These are phyloP conservation scores for Holacanthella duospinosa DNA, from an alignment of 2,888 invertebrate species.

Conservation along the genomic window DNA sequence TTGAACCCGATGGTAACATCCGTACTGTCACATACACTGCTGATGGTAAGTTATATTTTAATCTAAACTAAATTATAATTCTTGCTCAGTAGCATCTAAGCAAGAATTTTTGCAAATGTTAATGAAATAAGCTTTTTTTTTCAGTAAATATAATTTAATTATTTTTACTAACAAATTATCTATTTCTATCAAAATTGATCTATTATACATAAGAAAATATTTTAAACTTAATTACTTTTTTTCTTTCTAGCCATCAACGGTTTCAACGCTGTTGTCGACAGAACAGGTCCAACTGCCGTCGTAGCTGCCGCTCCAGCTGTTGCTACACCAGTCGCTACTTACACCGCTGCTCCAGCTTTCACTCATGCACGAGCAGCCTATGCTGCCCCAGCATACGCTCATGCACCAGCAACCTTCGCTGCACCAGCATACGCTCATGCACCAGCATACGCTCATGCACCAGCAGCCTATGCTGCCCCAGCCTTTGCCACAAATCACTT, in stretches of 20 bases:
- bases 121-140: no score
- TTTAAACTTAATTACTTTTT: not conserved
- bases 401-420: not conserved
- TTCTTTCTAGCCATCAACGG: not conserved
- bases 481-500: not conserved
- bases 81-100: no score
- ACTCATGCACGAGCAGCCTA: no score
- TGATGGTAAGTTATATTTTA: no score
- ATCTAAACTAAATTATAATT: no score
- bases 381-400: not conserved
- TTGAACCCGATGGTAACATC: constrained; percentile 2
- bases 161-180: not conserved
- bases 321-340: not conserved
- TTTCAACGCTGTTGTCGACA: constrained; percentile 1
- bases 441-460: not conserved
- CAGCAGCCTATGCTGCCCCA: not conserved
- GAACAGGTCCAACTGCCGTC: not conserved
- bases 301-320: not conserved
- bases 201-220: not conserved
- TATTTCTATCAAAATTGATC: not conserved
- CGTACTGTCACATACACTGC: constrained; percentile 1
- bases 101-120: no score
- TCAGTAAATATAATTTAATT: not conserved
- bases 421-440: not conserved
- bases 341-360: constrained; percentile 1